Conservation (phyloP, 64 coral and sea anemone species). For the Montipora sp. region DNA sequence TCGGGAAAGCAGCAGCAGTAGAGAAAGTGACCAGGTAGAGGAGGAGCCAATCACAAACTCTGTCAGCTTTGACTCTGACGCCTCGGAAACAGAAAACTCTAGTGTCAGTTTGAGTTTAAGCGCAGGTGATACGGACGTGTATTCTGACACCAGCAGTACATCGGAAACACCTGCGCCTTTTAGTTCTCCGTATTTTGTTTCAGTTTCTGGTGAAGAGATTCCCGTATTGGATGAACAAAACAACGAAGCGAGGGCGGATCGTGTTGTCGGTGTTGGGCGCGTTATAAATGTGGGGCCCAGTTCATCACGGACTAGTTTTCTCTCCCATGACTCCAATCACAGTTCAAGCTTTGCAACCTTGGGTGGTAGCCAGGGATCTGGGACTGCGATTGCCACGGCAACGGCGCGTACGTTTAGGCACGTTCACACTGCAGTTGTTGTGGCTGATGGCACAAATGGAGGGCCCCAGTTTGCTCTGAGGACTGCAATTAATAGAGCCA, state of each 20-base stretch:
- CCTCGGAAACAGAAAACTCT: background rate
- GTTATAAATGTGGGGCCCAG: conserved; percentile 76
- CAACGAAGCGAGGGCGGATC: background rate
- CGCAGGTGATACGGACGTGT: conserved; percentile 26
- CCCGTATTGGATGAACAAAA: background rate
- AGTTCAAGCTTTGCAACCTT: conserved; percentile 61
- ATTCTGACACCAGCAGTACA: background rate
- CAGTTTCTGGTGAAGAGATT: background rate
- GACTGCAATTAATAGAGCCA: conserved; percentile 88
- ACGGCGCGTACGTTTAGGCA: conserved; percentile 91
- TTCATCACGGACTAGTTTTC: conserved; percentile 49
- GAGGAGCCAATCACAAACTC: background rate
- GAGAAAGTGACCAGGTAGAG: background rate
- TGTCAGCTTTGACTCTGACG: conserved; percentile 9
- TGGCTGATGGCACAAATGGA: conserved; percentile 76
- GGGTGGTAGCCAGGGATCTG: conserved; percentile 52
- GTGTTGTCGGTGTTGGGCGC: conserved; percentile 69
- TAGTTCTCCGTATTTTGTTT: conserved; percentile 12
- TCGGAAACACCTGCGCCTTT: conserved; percentile 1
- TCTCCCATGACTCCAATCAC: conserved; percentile 45
- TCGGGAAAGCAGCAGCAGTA: background rate
- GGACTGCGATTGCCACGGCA: conserved; percentile 89
- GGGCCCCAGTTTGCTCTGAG: conserved; percentile 86
- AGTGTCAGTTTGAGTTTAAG: conserved; percentile 21
- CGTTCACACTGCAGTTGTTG: conserved; percentile 90